phyloP scores from a whole-genome alignment of 2,888 invertebrate species.

The Aphodius granarius region DNA sequence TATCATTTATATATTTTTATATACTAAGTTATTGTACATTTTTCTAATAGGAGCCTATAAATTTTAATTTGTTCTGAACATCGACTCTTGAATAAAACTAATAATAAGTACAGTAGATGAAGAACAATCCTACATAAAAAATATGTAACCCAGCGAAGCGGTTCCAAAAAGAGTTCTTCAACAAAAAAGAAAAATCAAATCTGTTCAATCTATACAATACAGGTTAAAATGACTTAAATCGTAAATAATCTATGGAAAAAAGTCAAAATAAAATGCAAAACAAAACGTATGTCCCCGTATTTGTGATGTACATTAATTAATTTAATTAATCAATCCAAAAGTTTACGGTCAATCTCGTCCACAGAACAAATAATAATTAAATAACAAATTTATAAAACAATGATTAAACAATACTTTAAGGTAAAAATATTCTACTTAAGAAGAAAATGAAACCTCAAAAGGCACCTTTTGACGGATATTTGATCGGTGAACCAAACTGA shows the following conservation, averaged over 20 bases:
- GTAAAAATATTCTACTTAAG: neutral
- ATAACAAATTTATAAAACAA: neutral
- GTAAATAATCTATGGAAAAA: neutral
- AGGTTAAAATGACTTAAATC: neutral
- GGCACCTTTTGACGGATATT: neutral
- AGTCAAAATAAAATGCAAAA: neutral
- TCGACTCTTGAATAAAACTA: neutral
- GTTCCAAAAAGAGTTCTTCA: neutral
- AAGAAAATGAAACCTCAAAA: neutral
- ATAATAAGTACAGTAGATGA: neutral
- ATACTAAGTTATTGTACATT: neutral
- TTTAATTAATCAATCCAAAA: neutral
- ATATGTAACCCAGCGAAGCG: neutral
- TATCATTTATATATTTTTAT: neutral
- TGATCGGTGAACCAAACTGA: neutral
- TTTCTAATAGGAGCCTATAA: neutral
- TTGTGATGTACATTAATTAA: neutral
- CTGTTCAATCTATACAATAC: neutral
- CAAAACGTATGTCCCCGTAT: neutral
- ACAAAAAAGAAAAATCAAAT: neutral
- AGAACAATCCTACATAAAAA: neutral
- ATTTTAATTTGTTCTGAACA: neutral
- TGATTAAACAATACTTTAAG: neutral
- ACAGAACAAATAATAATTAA: neutral
- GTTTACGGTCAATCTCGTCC: neutral